Conservation (phyloP, 1,140 invertebrate species). For the Aporrectodea caliginosa region DNA sequence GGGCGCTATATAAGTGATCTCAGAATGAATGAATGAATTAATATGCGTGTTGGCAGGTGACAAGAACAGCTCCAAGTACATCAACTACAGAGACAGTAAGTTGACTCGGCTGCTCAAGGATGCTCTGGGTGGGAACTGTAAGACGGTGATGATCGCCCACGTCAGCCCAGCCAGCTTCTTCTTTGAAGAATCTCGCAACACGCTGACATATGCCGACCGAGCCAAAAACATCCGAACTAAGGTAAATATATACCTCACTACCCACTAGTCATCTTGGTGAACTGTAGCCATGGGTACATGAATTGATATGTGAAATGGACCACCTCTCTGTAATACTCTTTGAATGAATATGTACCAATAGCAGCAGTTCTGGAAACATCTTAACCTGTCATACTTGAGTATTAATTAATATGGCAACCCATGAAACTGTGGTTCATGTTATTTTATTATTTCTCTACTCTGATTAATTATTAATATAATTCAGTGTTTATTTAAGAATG, state of each 20-base stretch:
- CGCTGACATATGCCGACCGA: slow-evolving; percentile 86
- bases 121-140: slow-evolving; percentile 84
- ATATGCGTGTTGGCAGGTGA: slow-evolving; percentile 58
- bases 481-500: too few relatives aligned
- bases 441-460: too few relatives aligned
- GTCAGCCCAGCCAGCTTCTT: slow-evolving; percentile 74
- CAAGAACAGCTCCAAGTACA: slow-evolving; percentile 71
- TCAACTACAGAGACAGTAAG: slow-evolving; percentile 93
- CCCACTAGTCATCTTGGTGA: not conserved
- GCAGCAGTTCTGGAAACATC: too few relatives aligned
- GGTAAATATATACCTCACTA: slow-evolving; percentile 53
- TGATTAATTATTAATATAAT: too few relatives aligned
- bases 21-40: too few relatives aligned
- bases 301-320: not conserved
- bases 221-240: slow-evolving; percentile 82
- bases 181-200: slow-evolving; percentile 88
- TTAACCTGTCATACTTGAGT: too few relatives aligned
- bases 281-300: not conserved
- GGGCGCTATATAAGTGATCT: too few relatives aligned
- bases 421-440: too few relatives aligned
- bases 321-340: not conserved
- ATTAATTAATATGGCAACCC: too few relatives aligned
- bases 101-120: slow-evolving; percentile 90
- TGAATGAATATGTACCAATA: too few relatives aligned
- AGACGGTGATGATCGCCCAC: slow-evolving; percentile 96